These are phyloP conservation scores for Schizaphis graminum DNA, from an alignment of 2,888 invertebrate species.

Conservation along the genomic window DNA sequence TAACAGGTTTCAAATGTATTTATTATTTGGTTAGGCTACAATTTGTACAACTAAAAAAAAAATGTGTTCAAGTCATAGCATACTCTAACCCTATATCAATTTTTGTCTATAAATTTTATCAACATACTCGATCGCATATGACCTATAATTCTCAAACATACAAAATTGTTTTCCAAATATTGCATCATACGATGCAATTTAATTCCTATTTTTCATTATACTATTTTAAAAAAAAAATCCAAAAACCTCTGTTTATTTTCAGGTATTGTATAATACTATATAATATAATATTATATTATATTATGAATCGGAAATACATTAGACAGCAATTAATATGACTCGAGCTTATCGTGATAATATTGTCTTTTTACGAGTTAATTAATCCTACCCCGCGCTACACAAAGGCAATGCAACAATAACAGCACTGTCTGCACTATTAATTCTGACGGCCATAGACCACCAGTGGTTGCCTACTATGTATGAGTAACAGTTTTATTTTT, in stretches of 20 bases:
- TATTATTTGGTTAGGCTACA: background rate
- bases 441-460: background rate
- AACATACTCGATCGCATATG: background rate
- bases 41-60: background rate
- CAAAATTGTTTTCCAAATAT: too few relatives aligned
- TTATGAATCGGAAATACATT: too few relatives aligned
- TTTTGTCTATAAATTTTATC: background rate
- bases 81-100: background rate
- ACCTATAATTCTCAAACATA: background rate
- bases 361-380: background rate
- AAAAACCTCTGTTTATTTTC: too few relatives aligned
- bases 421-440: background rate
- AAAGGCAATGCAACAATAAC: background rate
- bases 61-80: background rate
- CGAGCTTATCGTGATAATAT: background rate
- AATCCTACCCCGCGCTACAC: background rate
- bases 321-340: too few relatives aligned
- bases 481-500: background rate
- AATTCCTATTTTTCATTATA: background rate
- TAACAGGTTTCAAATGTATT: background rate
- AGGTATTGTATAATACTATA: too few relatives aligned
- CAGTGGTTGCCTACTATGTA: background rate
- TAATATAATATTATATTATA: too few relatives aligned
- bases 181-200: background rate
- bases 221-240: too few relatives aligned